Evolutionary conservation across 2,113 vertebrate genomes (phyloP), one percentile per base, ranked within the genome.

Genomic region (Dicentrarchus labrax): DNA sequence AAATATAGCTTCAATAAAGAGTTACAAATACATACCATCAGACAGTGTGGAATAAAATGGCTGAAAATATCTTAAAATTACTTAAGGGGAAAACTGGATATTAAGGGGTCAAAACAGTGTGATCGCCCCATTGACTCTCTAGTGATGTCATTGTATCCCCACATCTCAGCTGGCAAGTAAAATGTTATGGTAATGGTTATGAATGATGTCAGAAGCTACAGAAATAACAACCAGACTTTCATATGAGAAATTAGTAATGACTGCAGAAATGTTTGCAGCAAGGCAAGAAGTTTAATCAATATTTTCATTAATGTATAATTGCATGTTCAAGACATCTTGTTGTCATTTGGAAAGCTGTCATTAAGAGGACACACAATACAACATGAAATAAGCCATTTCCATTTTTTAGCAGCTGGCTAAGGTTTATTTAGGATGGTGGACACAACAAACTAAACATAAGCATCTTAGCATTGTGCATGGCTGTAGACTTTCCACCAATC

Each of bases 101-200:
- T 24, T 22, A 62, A 66, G 15, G 16, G 45, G 12, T 51, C 54
- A 68, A 51, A 50, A 56, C 48, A 16, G 43, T 61, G 43, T 38
- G 43, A 73, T 8, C 17, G 13, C 9, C 11, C 10, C 19, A 8
- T 38, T 62, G 12, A 8, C 53, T 65, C 36, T 54, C 22, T 5
- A 12, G 10, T 47, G 75, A 59, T 66, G 39, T 67, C 21, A 43
- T 8, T 73, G 61, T 51, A 59, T 38, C 13, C 12, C 24, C 16
- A 59, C 57, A 67, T 76, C n/a, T 76, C 51, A 77, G 51, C 21
- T 6, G 38, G 67, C 36, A 19, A 54, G 22, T 62, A 53, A 64
- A 64, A 39, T 53, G 64, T 69, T 24, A 60, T 13, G 12, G 36
- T 61, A 38, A 43, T 47, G 6, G n/a, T 15, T n/a, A 38, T 5